Percentiles rank a stretch among this genome's conserved stretches.
Conservation (phyloP, 2,888 invertebrate species). For the Orthosia gothica region DNA sequence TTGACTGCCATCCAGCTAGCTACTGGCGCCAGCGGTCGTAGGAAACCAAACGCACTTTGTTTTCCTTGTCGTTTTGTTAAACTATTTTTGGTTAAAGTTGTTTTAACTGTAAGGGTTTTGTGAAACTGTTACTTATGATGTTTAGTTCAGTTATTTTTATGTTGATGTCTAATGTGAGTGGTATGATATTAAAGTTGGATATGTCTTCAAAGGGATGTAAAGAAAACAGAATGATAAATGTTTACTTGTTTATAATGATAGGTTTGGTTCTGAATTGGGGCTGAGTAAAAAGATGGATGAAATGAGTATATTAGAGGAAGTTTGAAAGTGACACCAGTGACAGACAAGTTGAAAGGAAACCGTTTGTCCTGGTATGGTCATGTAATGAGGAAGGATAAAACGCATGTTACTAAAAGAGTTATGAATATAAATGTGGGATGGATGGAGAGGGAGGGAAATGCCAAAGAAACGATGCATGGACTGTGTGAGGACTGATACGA, state of each 20-base stretch:
- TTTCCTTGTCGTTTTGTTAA: slow-evolving; percentile 27
- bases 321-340: no score
- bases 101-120: slow-evolving; percentile 38
- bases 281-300: no score
- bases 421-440: no score
- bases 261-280: no score
- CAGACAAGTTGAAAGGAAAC: no score
- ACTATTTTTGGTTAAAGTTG: slow-evolving; percentile 44
- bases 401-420: no score
- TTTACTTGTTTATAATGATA: background rate
- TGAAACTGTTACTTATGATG: slow-evolving; percentile 12
- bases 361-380: no score
- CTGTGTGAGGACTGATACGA: no score
- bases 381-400: no score
- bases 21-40: slow-evolving; percentile 52
- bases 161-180: background rate
- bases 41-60: slow-evolving; percentile 62
- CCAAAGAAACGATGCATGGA: no score
- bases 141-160: slow-evolving; percentile 28
- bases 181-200: slow-evolving; percentile 11
- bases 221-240: background rate
- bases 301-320: no score
- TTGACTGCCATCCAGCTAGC: slow-evolving; percentile 50
- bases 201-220: slow-evolving; percentile 12
- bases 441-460: no score